Evolutionary conservation across 2,113 vertebrate genomes (phyloP).

Genomic region (Engraulis encrasicolus): DNA sequence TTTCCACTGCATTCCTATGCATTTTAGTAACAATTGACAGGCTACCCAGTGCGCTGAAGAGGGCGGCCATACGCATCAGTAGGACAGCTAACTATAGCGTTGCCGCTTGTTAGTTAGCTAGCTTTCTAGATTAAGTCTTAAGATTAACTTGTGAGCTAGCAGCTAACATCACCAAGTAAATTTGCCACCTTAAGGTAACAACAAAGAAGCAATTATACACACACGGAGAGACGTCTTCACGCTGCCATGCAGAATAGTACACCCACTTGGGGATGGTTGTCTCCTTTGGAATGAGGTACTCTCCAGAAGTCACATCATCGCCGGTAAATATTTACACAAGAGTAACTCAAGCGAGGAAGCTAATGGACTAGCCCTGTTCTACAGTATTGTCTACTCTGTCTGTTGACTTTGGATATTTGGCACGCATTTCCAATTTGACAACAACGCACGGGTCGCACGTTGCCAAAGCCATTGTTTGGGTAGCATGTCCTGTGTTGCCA

Average conservation of each 20-base stretch:
- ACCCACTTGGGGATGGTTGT: neutral
- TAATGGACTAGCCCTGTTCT: neutral
- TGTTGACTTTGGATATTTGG: neutral
- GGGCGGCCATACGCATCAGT: slow-evolving; percentile 3
- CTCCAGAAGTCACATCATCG: neutral
- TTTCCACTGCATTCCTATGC: neutral
- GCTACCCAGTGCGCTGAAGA: neutral
- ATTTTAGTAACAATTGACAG: neutral
- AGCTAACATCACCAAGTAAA: slow-evolving; percentile 7
- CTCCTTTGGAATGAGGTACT: neutral
- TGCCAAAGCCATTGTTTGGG: too few relatives aligned
- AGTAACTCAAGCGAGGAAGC: neutral
- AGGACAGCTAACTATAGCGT: neutral
- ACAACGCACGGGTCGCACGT: neutral
- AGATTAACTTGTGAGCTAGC: slow-evolving; percentile 15
- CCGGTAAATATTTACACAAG: neutral
- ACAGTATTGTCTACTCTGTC: neutral
- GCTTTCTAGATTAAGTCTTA: slow-evolving; percentile 1
- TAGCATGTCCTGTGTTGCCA: neutral
- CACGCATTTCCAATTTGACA: neutral
- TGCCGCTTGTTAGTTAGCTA: slow-evolving; percentile 10
- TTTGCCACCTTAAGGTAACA: neutral
- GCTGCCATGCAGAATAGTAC: neutral
- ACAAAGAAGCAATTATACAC: neutral
- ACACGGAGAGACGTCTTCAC: neutral